These are phyloP conservation scores for Littorina saxatilis DNA, from an alignment of 1,140 invertebrate genomes.

Conservation along the genomic window DNA sequence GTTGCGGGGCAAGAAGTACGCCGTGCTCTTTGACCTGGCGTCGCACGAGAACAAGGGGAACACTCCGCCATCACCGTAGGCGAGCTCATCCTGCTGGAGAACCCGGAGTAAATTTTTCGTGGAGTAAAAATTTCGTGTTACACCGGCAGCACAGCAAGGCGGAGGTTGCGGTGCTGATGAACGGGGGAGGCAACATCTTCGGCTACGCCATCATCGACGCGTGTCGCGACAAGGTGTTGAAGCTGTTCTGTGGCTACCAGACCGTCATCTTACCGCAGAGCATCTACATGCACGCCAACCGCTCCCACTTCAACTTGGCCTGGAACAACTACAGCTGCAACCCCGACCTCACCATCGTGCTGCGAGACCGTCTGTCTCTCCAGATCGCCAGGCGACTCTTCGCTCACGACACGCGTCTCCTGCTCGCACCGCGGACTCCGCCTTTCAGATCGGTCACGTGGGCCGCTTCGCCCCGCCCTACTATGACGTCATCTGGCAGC, in stretches of 20 bases:
- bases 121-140: too few relatives aligned
- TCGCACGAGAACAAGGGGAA: constrained; percentile 53
- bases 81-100: constrained; percentile 38
- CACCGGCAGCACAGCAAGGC: constrained; percentile 12
- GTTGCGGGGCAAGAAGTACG: constrained; percentile 33
- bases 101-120: too few relatives aligned
- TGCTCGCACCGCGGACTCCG: constrained; percentile 51
- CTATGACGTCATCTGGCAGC: too few relatives aligned
- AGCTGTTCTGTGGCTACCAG: constrained; percentile 33
- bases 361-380: constrained; percentile 51
- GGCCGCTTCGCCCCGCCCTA: constrained; percentile 34
- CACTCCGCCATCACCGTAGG: constrained; percentile 51
- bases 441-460: constrained; percentile 42
- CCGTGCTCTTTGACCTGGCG: constrained; percentile 48
- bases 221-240: constrained; percentile 17
- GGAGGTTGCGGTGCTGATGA: constrained; percentile 44
- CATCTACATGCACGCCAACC: constrained; percentile 28
- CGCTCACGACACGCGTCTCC: constrained; percentile 23
- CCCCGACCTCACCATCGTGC: constrained; percentile 44
- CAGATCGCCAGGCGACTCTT: constrained; percentile 39
- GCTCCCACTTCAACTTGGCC: constrained; percentile 9
- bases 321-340: constrained; percentile 38
- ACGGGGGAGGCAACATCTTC: too few relatives aligned
- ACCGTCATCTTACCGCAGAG: constrained; percentile 51
- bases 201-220: constrained; percentile 24